Conservation (phyloP, 2,797 vertebrate species). For the Kryptolebias ocellatus region DNA sequence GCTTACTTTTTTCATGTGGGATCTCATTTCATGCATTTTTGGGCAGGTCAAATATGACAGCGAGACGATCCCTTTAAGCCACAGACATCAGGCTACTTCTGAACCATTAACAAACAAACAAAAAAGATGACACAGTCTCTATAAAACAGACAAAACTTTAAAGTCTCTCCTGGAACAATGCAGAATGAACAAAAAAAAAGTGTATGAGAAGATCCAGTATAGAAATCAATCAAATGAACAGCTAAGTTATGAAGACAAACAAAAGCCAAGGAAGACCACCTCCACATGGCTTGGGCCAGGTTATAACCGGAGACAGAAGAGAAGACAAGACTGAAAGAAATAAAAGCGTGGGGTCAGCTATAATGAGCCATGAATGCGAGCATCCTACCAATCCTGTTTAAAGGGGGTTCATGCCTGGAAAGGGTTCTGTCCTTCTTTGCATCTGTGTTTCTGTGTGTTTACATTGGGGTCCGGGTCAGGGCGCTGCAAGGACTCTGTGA, state of each 20-base stretch:
- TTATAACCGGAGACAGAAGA: constrained; percentile 54
- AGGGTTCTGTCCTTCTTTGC: constrained; percentile 81
- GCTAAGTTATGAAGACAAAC: constrained; percentile 70
- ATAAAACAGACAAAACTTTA: constrained; percentile 41
- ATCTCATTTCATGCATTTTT: too few species aligned
- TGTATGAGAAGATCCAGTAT: constrained; percentile 65
- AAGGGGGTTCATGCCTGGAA: constrained; percentile 87
- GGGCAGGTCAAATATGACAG: too few species aligned
- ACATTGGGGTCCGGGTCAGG: constrained; percentile 86
- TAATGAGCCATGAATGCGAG: constrained; percentile 86
- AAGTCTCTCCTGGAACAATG: constrained; percentile 67
- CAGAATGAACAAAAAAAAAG: constrained; percentile 29
- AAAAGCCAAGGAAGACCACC: constrained; percentile 85
- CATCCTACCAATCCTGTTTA: constrained; percentile 92
- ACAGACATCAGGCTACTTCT: too few species aligned
- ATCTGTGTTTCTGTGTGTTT: constrained; percentile 76
- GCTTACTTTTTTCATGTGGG: too few species aligned
- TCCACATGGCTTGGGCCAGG: constrained; percentile 75
- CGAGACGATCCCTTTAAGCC: too few species aligned
- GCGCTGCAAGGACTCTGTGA: constrained; percentile 91
- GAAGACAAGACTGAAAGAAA: constrained; percentile 56
- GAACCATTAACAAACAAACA: too few species aligned
- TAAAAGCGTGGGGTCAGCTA: constrained; percentile 75
- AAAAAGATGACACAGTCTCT: constrained; percentile 9
- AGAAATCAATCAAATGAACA: constrained; percentile 73